Base-by-base conservation (phyloP, 2,888 invertebrate genomes). In the Chydorus sphaericus region DNA sequence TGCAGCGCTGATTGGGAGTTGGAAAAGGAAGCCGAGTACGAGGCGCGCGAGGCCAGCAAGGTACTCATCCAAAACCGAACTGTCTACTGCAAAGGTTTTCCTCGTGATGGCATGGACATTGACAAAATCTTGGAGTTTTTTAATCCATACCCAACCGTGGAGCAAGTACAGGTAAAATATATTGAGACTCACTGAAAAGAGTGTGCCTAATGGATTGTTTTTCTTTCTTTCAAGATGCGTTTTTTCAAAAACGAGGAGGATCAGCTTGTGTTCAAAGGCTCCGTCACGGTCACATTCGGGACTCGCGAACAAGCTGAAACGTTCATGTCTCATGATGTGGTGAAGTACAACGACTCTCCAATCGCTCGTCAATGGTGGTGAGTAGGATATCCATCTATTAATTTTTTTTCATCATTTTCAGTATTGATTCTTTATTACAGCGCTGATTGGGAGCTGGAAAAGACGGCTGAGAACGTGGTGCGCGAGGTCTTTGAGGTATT, bases 11-110 rank as follows among this genome's bases (percentile, higher is more conserved):
- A 61, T 68, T 71, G 65, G 37, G 26, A 60, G 16, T 59, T 61
- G 31, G 67, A 70, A 11, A 71, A 69, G 33, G 61, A 60, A 4
- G 67, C 67, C 33, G 60, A 70, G 5, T 49, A 62, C 29, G 59
- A 58, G 30, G 55, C 29, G 55, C 44, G 52, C n/a, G n/a, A n/a
- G n/a, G n/a, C n/a, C n/a, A n/a, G n/a, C 61, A 73, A 75, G 59
- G 36, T 2, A n/a, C n/a, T n/a, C n/a, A n/a, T n/a, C n/a, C n/a
- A n/a, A n/a, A n/a, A n/a, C n/a, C 77, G 88, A 56, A 87, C 91
- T 1, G 77, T 88, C 16, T 97, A 96, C 66, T 82, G 82, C 51
- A 94, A 94, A 75, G 88, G 88, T 5, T 90, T 90, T 65, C 81
- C 85, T 0, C 77, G 80, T 64, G 81, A 78, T 60, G 75, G 77